Evolutionary conservation across 2,888 invertebrate genomes (phyloP).

Genomic region (Nephrotoma appendiculata): DNA sequence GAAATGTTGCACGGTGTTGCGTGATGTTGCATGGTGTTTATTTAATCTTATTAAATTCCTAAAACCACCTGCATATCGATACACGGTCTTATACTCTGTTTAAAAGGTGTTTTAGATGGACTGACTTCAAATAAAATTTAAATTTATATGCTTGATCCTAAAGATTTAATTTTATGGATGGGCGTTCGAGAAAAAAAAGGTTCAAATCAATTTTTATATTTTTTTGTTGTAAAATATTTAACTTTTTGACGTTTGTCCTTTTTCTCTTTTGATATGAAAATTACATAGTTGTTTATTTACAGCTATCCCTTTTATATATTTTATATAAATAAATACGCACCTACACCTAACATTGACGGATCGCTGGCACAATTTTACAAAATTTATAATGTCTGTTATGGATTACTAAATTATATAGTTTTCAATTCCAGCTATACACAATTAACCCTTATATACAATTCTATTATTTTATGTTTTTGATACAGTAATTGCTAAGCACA

Average conservation of each 20-base stretch:
- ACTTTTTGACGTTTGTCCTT: neutral
- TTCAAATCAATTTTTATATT: neutral
- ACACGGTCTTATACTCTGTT: neutral
- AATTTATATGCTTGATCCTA: neutral
- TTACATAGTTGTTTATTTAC: neutral
- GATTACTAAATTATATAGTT: neutral
- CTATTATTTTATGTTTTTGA: neutral
- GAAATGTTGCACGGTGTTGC: neutral
- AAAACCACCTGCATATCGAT: neutral
- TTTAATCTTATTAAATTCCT: neutral
- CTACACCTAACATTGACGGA: neutral
- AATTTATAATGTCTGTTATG: neutral
- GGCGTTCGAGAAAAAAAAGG: neutral
- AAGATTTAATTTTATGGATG: neutral
- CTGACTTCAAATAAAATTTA: neutral
- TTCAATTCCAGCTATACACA: neutral
- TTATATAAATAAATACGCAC: neutral
- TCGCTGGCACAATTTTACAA: neutral
- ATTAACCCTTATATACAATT: neutral
- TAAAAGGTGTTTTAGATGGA: neutral
- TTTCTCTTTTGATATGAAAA: neutral
- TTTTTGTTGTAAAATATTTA: neutral
- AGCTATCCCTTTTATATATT: neutral
- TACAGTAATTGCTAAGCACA: neutral
- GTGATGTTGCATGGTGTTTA: neutral